Conservation (phyloP, 2,888 invertebrate species). For the Gymnoscelis rufifasciata region DNA sequence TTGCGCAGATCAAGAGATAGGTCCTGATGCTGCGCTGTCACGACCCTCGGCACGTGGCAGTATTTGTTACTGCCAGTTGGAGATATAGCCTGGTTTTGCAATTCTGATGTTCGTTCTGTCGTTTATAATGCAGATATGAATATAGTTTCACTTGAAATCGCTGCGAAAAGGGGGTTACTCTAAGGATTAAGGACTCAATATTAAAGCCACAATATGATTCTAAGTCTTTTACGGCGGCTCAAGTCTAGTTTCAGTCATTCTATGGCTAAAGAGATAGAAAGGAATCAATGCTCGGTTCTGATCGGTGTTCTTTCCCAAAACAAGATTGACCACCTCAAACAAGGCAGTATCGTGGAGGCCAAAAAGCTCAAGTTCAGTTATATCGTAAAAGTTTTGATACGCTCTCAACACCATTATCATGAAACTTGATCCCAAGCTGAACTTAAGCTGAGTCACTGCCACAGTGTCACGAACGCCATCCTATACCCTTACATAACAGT, state of each 20-base stretch:
- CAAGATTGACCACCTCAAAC: too few species aligned
- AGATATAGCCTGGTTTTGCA: neutral
- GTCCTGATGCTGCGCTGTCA: slow-evolving; percentile 3
- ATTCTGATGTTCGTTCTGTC: neutral
- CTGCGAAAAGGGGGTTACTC: too few species aligned
- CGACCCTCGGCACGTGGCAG: slow-evolving; percentile 7
- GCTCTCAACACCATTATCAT: neutral
- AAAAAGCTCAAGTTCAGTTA: too few species aligned
- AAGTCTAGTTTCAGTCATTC: too few species aligned
- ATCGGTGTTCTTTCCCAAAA: too few species aligned
- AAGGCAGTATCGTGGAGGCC: too few species aligned
- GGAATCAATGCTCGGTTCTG: too few species aligned
- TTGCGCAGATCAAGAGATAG: slow-evolving; percentile 19
- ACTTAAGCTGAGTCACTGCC: neutral
- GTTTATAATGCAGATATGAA: neutral
- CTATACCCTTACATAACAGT: slow-evolving; percentile 28
- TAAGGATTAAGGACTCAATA: too few species aligned
- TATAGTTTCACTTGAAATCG: neutral
- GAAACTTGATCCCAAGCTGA: neutral
- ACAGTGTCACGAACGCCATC: slow-evolving; percentile 2
- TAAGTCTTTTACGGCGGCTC: too few species aligned
- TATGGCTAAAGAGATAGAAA: too few species aligned
- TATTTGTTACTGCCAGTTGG: slow-evolving; percentile 8
- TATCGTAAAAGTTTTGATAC: too few species aligned
- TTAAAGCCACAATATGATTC: too few species aligned